These are phyloP conservation scores for Catocala nupta DNA, from an alignment of 2,888 invertebrate genomes.

Conservation along the genomic window DNA sequence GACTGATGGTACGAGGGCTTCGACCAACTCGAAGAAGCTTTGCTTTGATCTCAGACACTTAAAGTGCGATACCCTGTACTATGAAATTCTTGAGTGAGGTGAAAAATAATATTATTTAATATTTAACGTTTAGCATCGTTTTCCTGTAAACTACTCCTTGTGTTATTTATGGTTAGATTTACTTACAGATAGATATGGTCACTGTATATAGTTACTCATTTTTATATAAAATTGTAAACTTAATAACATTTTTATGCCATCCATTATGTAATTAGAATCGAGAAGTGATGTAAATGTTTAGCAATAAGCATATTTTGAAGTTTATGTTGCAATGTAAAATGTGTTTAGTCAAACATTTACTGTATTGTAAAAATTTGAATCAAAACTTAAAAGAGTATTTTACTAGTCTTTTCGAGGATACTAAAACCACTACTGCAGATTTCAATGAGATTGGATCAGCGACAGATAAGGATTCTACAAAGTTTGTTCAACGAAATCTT, in stretches of 20 bases:
- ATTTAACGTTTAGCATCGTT: slow-evolving; percentile 29
- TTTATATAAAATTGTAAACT: slow-evolving; percentile 25
- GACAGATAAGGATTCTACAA: slow-evolving; percentile 55
- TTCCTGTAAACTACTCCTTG: slow-evolving; percentile 26
- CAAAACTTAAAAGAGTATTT: neutral
- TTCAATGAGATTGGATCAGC: slow-evolving; percentile 37
- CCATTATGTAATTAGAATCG: slow-evolving; percentile 41
- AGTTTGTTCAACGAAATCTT: slow-evolving; percentile 61
- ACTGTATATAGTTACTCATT: slow-evolving; percentile 45
- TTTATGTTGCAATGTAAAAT: no score
- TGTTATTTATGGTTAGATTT: slow-evolving; percentile 17
- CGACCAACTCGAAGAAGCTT: slow-evolving; percentile 80
- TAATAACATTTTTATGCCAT: slow-evolving; percentile 47
- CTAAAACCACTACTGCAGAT: slow-evolving; percentile 20
- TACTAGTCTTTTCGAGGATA: slow-evolving; percentile 10
- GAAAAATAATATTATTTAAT: slow-evolving; percentile 32
- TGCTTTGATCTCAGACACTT: slow-evolving; percentile 71
- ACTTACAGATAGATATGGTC: slow-evolving; percentile 39
- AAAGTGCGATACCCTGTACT: slow-evolving; percentile 52
- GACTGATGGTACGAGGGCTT: slow-evolving; percentile 82
- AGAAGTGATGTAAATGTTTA: slow-evolving; percentile 17
- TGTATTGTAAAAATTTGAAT: neutral
- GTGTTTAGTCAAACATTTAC: neutral
- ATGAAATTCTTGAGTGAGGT: slow-evolving; percentile 48
- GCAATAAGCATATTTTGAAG: neutral